phyloP scores from a whole-genome alignment of 2,797 vertebrate genomes.

The Fistularia tabacaria region DNA sequence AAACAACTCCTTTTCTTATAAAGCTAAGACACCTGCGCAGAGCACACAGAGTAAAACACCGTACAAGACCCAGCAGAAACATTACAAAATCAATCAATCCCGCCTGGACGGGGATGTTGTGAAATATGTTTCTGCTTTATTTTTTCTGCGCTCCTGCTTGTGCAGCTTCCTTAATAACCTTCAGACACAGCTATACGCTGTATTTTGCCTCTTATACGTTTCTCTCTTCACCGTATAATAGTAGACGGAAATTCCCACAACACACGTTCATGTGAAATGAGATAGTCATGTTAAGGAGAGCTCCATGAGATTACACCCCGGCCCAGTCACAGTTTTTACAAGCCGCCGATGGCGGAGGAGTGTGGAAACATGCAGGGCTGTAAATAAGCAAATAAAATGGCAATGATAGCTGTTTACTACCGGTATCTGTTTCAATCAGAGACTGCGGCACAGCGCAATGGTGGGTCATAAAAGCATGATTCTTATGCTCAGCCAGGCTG shows the following conservation, averaged over 20 bases:
- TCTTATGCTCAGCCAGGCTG: slow-evolving; percentile 6
- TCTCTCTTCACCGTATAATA: background rate
- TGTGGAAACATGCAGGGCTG: slow-evolving; percentile 13
- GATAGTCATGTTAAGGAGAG: slow-evolving; percentile 7
- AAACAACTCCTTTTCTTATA: no score
- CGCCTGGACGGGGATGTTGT: no score
- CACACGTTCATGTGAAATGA: slow-evolving; percentile 6
- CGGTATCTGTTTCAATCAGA: slow-evolving; percentile 39
- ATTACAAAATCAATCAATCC: no score
- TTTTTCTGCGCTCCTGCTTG: no score
- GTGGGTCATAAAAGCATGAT: slow-evolving; percentile 13
- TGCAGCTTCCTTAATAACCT: no score
- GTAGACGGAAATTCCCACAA: background rate
- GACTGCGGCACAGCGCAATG: background rate
- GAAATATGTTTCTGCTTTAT: no score
- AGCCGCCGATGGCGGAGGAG: background rate
- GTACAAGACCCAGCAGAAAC: no score
- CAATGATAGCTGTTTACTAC: slow-evolving; percentile 40
- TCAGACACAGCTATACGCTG: background rate
- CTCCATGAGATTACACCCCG: slow-evolving; percentile 10
- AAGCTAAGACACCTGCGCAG: no score
- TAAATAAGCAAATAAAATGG: slow-evolving; percentile 49
- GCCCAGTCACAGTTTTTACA: slow-evolving; percentile 7
- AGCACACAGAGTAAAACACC: no score
- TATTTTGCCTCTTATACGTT: background rate